phyloP scores from a whole-genome alignment of 2,113 vertebrate species.

The Atrichornis clamosus region DNA sequence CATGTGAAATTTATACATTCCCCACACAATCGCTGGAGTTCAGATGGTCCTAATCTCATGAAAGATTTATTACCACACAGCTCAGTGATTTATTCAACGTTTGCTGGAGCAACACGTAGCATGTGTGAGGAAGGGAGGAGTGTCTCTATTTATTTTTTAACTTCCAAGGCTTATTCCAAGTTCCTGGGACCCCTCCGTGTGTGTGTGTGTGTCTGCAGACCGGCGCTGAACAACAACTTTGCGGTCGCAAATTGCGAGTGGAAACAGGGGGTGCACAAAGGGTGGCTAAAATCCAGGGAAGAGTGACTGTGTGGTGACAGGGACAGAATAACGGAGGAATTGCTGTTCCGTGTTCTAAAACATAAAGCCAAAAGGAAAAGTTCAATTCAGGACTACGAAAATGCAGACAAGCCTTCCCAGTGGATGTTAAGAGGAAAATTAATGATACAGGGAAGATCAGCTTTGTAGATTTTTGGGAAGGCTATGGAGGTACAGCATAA shows the following conservation, averaged over 20 bases:
- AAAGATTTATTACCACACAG: conserved; percentile 42
- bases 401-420: background rate
- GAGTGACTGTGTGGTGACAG: background rate
- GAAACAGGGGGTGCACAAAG: background rate
- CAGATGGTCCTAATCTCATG: conserved; percentile 40
- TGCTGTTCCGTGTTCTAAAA: background rate
- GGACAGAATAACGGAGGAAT: background rate
- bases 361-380: background rate
- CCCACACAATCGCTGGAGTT: conserved; percentile 22
- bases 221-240: background rate
- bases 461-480: background rate
- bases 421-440: background rate
- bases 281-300: background rate
- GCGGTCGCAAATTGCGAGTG: background rate
- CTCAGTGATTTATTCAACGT: conserved; percentile 41
- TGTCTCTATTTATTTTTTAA: background rate
- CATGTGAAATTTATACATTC: conserved; percentile 62
- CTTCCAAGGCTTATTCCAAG: conserved; percentile 7
- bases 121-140: background rate
- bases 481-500: background rate
- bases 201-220: background rate
- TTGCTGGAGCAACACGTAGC: conserved; percentile 33
- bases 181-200: background rate
- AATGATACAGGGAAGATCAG: background rate
- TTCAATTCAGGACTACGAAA: background rate